phyloP scores from a whole-genome alignment of 2,888 invertebrate genomes.

The Panopea generosa region DNA sequence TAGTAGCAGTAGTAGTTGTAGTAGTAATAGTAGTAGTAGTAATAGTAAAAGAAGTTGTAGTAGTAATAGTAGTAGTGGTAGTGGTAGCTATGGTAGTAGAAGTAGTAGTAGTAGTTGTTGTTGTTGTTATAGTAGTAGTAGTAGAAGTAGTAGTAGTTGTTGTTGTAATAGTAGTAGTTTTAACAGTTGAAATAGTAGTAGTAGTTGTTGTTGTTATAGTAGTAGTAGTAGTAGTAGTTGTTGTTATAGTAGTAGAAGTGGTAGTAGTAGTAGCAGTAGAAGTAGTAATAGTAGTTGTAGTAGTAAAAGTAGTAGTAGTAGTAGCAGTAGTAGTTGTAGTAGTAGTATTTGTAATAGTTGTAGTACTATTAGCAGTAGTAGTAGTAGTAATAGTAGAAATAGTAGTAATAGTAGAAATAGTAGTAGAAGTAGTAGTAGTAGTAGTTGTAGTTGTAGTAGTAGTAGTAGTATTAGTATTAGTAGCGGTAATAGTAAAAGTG shows the following conservation, averaged over 20 bases:
- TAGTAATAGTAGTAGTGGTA: too few relatives aligned
- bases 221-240: constrained; percentile 19
- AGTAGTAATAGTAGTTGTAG: constrained; percentile 18
- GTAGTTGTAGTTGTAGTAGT: constrained; percentile 32
- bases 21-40: neutral
- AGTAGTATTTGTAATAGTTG: constrained; percentile 11
- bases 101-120: constrained; percentile 4
- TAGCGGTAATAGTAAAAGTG: constrained; percentile 13
- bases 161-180: constrained; percentile 7
- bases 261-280: constrained; percentile 31
- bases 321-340: constrained; percentile 18
- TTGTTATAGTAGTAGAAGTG: constrained; percentile 14
- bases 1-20: neutral
- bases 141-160: neutral
- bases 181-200: constrained; percentile 17
- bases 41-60: too few relatives aligned
- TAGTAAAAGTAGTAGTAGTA: constrained; percentile 20
- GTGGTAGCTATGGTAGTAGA: too few relatives aligned
- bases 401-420: constrained; percentile 20
- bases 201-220: constrained; percentile 24
- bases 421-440: constrained; percentile 26
- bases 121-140: neutral
- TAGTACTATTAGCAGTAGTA: constrained; percentile 24
- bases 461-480: constrained; percentile 24
- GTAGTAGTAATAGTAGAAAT: constrained; percentile 23